These are phyloP conservation scores for Hylyphantes graminicola DNA, from an alignment of 1,140 invertebrate genomes.

Conservation along the genomic window DNA sequence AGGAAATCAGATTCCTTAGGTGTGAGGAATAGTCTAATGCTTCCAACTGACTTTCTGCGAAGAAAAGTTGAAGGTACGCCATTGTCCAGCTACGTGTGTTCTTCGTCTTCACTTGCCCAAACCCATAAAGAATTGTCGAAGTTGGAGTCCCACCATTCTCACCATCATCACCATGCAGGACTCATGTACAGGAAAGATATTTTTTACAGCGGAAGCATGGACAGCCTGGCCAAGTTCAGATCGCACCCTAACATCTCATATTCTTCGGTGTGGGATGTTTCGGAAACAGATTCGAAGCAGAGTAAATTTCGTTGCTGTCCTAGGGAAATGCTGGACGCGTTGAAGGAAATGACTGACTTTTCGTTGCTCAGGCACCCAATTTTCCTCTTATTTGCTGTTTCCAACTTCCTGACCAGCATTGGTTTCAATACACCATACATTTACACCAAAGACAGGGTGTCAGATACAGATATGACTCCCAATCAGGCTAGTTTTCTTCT, in stretches of 20 bases:
- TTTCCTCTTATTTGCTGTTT: constrained; percentile 90
- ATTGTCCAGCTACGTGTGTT: constrained; percentile 54
- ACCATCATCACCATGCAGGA: constrained; percentile 60
- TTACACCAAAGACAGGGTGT: constrained; percentile 79
- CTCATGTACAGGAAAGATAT: constrained; percentile 83
- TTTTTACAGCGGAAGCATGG: constrained; percentile 84
- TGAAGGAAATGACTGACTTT: constrained; percentile 87
- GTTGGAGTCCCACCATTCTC: constrained; percentile 20
- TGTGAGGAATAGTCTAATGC: constrained; percentile 31
- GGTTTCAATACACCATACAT: constrained; percentile 96
- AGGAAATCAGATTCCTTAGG: constrained; percentile 7
- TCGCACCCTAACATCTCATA: constrained; percentile 63
- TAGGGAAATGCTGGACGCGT: constrained; percentile 73
- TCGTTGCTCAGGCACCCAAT: constrained; percentile 84
- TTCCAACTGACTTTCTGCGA: constrained; percentile 30
- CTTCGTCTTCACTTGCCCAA: constrained; percentile 53
- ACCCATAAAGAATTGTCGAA: constrained; percentile 53
- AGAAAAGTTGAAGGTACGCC: constrained; percentile 50
- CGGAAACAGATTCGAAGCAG: not conserved
- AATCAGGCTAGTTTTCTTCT: constrained; percentile 76
- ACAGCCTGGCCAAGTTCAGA: constrained; percentile 73
- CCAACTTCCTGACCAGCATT: constrained; percentile 95
- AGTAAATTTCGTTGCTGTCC: constrained; percentile 63
- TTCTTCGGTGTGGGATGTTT: constrained; percentile 2
- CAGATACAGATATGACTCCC: constrained; percentile 72